These are phyloP conservation scores for Bradypodion ventrale DNA, from an alignment of 2,797 vertebrate genomes.

Conservation along the genomic window DNA sequence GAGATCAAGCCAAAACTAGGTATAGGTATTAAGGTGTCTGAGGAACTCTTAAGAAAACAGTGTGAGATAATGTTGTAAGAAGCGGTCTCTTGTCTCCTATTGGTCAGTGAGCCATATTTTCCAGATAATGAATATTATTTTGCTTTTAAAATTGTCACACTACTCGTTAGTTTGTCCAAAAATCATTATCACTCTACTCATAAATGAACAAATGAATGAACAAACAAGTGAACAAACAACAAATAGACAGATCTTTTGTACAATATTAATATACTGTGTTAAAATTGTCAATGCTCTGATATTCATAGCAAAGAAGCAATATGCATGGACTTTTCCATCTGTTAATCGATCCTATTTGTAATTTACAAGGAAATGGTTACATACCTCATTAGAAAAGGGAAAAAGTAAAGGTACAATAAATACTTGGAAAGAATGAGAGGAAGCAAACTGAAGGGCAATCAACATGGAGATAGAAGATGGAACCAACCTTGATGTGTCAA, in stretches of 20 bases:
- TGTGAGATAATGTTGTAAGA: background rate
- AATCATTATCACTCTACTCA: no score
- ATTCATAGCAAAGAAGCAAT: constrained; percentile 44
- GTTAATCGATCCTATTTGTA: constrained; percentile 36
- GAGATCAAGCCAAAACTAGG: background rate
- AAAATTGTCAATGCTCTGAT: no score
- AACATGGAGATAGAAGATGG: background rate
- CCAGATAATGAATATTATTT: background rate
- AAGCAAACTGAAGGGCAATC: background rate
- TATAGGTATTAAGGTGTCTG: background rate
- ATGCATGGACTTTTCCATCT: constrained; percentile 12
- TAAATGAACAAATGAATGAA: no score
- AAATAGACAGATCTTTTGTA: no score
- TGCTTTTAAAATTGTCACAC: background rate
- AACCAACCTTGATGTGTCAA: background rate
- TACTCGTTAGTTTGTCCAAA: no score
- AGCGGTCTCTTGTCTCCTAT: background rate
- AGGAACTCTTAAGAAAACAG: background rate
- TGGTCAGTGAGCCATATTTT: background rate
- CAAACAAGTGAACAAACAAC: no score
- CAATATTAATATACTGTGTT: no score
- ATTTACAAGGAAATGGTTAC: constrained; percentile 49
- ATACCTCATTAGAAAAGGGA: background rate
- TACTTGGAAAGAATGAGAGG: background rate
- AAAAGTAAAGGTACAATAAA: constrained; percentile 12